Evolutionary conservation across 2,797 vertebrate species (phyloP).

Genomic region (Leptodactylus fallax): DNA sequence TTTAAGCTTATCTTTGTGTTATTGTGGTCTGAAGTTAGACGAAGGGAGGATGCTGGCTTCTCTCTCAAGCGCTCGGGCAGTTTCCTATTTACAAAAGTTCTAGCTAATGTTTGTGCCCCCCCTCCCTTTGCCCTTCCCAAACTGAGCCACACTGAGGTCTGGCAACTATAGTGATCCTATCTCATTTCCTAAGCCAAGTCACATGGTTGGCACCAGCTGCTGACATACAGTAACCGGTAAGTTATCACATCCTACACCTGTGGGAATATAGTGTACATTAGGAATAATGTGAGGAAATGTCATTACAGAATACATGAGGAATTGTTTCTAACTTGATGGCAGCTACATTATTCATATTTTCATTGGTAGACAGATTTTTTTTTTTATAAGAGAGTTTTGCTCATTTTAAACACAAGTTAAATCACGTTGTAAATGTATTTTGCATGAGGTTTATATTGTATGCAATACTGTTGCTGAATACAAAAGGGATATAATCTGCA

Average conservation of each 20-base stretch:
- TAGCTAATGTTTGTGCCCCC: constrained; percentile 70
- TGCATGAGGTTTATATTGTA: background rate
- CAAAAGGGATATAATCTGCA: too few species aligned
- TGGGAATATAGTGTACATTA: constrained; percentile 26
- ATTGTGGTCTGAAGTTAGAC: constrained; percentile 62
- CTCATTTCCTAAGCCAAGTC: constrained; percentile 73
- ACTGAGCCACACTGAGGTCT: constrained; percentile 71
- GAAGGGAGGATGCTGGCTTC: background rate
- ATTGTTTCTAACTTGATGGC: background rate
- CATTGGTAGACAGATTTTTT: background rate
- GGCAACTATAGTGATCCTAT: constrained; percentile 75
- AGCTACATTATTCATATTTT: background rate
- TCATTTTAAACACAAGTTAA: background rate
- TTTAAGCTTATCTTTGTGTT: constrained; percentile 67
- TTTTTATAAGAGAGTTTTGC: background rate
- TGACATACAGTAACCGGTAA: constrained; percentile 64
- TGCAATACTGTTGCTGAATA: too few species aligned
- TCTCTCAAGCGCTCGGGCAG: constrained; percentile 57
- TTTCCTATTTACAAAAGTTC: constrained; percentile 74
- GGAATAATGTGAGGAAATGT: background rate
- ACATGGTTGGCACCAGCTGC: constrained; percentile 65
- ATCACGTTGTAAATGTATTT: background rate
- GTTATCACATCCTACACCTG: constrained; percentile 23
- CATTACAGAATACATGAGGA: background rate
- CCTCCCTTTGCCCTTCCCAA: constrained; percentile 70